Evolutionary conservation across 2,888 invertebrate species (phyloP).

Genomic region (Tethea ocularis): DNA sequence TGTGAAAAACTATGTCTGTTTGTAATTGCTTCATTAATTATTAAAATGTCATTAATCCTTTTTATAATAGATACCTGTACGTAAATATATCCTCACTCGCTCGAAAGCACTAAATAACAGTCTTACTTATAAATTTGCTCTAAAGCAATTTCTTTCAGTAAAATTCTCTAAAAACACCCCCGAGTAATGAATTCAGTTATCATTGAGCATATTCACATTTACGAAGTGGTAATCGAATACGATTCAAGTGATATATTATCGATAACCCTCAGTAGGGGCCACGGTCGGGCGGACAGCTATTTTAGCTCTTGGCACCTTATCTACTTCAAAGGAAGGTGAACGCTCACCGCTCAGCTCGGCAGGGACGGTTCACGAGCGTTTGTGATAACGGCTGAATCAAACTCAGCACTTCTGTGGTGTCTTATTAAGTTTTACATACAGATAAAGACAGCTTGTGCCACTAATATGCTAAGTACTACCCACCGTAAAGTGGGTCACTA

Average conservation of each 20-base stretch:
- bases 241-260: not conserved
- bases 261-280: slow-evolving; percentile 12
- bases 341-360: slow-evolving; percentile 9
- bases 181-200: not conserved
- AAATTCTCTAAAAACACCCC: not conserved
- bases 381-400: slow-evolving; percentile 7
- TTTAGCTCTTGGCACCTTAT: slow-evolving; percentile 20
- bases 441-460: not conserved
- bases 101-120: too few relatives aligned
- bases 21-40: too few relatives aligned
- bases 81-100: too few relatives aligned
- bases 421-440: slow-evolving; percentile 4
- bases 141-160: not conserved
- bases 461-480: not conserved
- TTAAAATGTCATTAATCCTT: too few relatives aligned
- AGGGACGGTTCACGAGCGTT: not conserved
- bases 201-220: not conserved
- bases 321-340: slow-evolving; percentile 11
- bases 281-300: slow-evolving; percentile 15
- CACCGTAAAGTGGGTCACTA: not conserved
- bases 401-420: slow-evolving; percentile 2
- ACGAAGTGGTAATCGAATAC: not conserved
- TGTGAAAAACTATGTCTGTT: too few relatives aligned
- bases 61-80: too few relatives aligned
- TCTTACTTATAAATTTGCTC: not conserved